Evolutionary conservation across 2,888 invertebrate genomes (phyloP).

Genomic region (Oscheius sp.): DNA sequence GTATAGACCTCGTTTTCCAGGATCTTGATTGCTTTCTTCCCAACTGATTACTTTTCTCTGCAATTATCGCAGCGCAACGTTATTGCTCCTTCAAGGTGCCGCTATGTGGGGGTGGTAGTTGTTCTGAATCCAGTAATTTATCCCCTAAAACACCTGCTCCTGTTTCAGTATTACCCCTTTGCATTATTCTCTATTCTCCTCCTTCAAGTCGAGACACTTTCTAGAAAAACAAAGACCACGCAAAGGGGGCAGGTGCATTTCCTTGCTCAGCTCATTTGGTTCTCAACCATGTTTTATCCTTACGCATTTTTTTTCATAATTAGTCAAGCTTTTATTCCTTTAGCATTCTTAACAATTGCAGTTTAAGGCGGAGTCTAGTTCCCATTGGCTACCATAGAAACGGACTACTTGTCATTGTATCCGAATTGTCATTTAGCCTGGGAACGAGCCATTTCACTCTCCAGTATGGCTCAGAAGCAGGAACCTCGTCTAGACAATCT

Average conservation of each 20-base stretch:
- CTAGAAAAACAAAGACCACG: not conserved
- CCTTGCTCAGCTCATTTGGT: not conserved
- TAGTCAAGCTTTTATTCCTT: not conserved
- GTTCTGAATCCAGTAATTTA: no score
- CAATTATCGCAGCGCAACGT: no score
- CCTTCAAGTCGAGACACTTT: no score
- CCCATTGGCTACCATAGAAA: constrained; percentile 19
- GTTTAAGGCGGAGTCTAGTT: not conserved
- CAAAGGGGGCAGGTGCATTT: not conserved
- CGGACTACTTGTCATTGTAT: constrained; percentile 19
- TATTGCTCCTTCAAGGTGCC: no score
- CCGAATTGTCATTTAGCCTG: constrained; percentile 22
- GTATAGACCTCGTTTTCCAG: not conserved
- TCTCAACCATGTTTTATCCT: not conserved
- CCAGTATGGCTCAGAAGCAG: constrained; percentile 21
- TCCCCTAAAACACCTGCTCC: no score
- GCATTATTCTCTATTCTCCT: no score
- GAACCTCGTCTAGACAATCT: constrained; percentile 38
- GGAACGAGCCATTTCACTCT: constrained; percentile 11
- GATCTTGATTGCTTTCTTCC: no score
- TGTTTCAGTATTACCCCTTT: no score
- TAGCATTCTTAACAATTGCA: not conserved
- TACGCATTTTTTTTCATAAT: not conserved
- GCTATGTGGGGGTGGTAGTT: no score
- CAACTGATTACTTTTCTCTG: no score